These are phyloP conservation scores for Balanococcus diminutus DNA, from an alignment of 2,888 invertebrate genomes.

Conservation along the genomic window DNA sequence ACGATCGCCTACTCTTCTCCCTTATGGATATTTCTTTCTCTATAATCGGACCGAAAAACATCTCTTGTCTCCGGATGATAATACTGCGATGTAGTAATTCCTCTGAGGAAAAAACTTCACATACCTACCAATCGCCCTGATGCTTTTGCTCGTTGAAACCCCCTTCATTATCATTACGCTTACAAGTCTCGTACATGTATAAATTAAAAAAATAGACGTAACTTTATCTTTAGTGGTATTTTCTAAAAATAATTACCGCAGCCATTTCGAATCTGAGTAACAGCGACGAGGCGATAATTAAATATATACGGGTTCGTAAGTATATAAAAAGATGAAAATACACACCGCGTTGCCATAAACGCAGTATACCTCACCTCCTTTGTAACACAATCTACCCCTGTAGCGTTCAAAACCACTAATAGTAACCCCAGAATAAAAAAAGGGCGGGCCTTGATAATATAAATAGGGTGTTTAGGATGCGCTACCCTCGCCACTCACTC, in stretches of 20 bases:
- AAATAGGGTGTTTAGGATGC: background rate
- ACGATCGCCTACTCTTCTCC: too few species aligned
- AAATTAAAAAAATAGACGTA: background rate
- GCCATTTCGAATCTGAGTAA: background rate
- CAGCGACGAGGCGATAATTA: constrained; percentile 3
- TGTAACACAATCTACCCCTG: background rate
- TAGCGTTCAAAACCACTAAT: background rate
- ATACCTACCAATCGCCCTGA: too few species aligned
- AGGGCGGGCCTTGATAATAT: background rate
- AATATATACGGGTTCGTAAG: background rate
- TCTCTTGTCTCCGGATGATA: too few species aligned
- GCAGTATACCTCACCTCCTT: background rate
- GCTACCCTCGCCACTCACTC: background rate
- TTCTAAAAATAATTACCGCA: constrained; percentile 9
- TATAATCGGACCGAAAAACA: too few species aligned
- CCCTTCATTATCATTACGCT: background rate
- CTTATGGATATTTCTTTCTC: too few species aligned
- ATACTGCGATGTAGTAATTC: too few species aligned
- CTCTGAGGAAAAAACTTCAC: too few species aligned
- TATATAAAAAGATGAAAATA: too few species aligned
- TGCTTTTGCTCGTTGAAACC: background rate
- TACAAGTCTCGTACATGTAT: background rate
- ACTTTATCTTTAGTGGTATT: background rate
- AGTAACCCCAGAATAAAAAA: background rate
- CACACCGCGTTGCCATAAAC: background rate